Evolutionary conservation across 2,797 vertebrate species (phyloP).

Genomic region (Halcyon smyrnensis): DNA sequence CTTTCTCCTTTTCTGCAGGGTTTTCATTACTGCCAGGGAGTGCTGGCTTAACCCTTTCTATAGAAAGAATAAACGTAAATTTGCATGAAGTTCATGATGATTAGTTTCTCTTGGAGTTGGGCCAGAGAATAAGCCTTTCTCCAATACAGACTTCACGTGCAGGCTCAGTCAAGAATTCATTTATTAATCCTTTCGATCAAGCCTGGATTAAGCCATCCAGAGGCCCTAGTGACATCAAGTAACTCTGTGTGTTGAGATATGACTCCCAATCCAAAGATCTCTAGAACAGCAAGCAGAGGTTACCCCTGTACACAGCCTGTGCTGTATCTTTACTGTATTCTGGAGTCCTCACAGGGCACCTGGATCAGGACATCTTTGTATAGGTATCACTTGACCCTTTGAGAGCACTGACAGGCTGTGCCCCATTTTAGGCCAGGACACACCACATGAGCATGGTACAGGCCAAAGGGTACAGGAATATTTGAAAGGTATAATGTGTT

Average conservation of each 20-base stretch:
- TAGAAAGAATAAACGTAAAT: conserved; percentile 75
- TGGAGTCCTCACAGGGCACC: neutral
- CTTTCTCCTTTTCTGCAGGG: neutral
- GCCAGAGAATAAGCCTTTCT: conserved; percentile 77
- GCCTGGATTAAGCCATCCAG: conserved; percentile 68
- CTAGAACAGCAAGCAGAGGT: neutral
- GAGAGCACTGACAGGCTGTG: neutral
- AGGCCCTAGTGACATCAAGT: conserved; percentile 1
- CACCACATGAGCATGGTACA: accelerated
- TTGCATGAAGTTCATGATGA: conserved; percentile 78
- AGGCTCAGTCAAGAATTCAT: conserved; percentile 78
- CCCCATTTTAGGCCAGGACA: neutral
- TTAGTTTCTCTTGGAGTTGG: conserved; percentile 78
- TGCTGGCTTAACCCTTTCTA: conserved; percentile 56
- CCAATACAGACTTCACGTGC: conserved; percentile 72
- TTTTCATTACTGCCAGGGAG: conserved; percentile 48
- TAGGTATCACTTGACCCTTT: neutral
- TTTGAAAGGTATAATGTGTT: neutral
- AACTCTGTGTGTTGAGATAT: neutral
- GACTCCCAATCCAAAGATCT: neutral
- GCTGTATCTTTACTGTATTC: neutral
- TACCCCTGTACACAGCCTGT: neutral
- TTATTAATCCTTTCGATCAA: conserved; percentile 78
- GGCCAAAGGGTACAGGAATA: neutral
- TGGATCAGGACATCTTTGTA: neutral